Evolutionary conservation across 2,797 vertebrate genomes (phyloP), one percentile per base, ranked within the genome.

Genomic region (Hippopotamyrus pictus): DNA sequence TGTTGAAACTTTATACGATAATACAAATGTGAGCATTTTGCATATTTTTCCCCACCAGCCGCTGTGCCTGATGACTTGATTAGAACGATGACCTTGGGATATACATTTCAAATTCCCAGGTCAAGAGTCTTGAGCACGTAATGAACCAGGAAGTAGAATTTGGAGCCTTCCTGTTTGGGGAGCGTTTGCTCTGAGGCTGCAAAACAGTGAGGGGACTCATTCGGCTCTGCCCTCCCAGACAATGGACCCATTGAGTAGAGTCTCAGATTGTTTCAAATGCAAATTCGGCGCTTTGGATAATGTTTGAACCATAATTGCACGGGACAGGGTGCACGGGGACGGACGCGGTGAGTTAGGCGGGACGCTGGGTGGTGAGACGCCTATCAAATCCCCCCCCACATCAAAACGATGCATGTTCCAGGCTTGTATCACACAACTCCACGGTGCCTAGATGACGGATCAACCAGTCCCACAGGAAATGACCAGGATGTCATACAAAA

Each of bases 121-220:
- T 88, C 86, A 88, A 62, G 87, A 62, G 53, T 25, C 89, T 51
- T 14, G 5, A 62, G 59, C 89, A 54, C 33, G n/a, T 90, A 59
- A 82, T 88, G 86, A 88, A 90, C 86, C 87, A 88, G 86, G 86
- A 90, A 84, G 89, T 83, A 62, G n/a, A 90, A 83, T 65, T 44
- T 41, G 6, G 11, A 76, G 86, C 51, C 86, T 89, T 90, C 89
- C 87, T 90, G 87, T 84, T 76, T 22, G 57, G 44, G 54, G 54
- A 44, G 51, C 22, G 2, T 50, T 85, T 22, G 46, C 33, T 89
- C 69, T 54, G 46, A 82, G 50, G 22, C 46, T 17, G 19, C 82
- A 46, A 53, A 86, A 73, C 88, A 86, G 41, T 25, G 14, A n/a
- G 48, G 48, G 5, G 57, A 57, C 25, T 69, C 57, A 89, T 48